These are phyloP conservation scores for Patella vulgata DNA, from an alignment of 1,140 invertebrate genomes.

Conservation along the genomic window DNA sequence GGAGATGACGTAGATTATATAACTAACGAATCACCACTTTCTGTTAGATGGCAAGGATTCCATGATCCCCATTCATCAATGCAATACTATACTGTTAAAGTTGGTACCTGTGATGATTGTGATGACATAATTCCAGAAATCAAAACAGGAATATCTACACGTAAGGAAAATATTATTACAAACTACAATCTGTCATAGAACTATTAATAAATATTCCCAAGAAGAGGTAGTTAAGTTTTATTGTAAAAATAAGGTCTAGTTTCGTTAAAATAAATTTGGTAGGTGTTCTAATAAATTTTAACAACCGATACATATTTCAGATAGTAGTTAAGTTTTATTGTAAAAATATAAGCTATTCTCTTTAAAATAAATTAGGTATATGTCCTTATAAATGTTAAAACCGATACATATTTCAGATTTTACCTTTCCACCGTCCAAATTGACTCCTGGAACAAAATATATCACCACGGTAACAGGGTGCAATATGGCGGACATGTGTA, in stretches of 20 bases:
- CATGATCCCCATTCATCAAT: constrained; percentile 28
- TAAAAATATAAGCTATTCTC: no score
- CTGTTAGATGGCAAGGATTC: constrained; percentile 32
- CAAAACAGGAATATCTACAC: constrained; percentile 16
- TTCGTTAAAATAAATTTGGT: no score
- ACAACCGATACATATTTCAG: no score
- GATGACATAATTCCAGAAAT: constrained; percentile 29
- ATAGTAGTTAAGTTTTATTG: no score
- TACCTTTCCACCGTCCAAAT: constrained; percentile 15
- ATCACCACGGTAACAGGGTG: constrained; percentile 45
- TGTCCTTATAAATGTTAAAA: neutral
- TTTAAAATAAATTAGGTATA: no score
- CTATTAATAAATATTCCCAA: no score
- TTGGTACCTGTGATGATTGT: constrained; percentile 38
- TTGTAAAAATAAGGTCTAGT: no score
- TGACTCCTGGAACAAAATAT: constrained; percentile 38
- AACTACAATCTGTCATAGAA: no score
- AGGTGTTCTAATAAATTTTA: no score
- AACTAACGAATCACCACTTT: constrained; percentile 11
- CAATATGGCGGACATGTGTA: constrained; percentile 37
- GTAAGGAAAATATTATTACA: constrained; percentile 9
- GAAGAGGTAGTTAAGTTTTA: no score
- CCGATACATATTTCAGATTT: constrained; percentile 24
- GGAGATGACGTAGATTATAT: constrained; percentile 18
- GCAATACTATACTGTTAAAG: constrained; percentile 21